Evolutionary conservation across 2,888 invertebrate species (phyloP), one percentile per base, ranked within the genome.

Genomic region (Cryptocephalus moraei): DNA sequence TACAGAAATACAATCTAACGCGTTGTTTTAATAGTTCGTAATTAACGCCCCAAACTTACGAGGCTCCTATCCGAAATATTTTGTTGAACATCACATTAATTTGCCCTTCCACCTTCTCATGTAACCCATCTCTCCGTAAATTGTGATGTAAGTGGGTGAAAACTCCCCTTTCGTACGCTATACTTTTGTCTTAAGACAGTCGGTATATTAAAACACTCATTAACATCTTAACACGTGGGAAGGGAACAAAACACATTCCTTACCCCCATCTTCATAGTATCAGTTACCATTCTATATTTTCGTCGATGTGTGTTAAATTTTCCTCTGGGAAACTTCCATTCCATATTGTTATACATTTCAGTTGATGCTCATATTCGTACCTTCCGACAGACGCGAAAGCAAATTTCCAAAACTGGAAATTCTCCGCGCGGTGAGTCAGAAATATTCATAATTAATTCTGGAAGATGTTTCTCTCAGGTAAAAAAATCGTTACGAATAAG

Each of bases 141-240:
- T 54, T 55, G 51, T 52, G 47, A 46, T 49, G 51, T 51, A 47
- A 53, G 48, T 49, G 50, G 50, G 50, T 46, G 54, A 53, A 51
- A 49, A 52, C 55, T 56, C 48, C 49, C 49, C 48, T 12, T 32
- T 41, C 39, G 12, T 43, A 32, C 46, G 44, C 13, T 9, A 33
- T 33, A 47, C 46, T 45, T 42, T 47, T 50, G 48, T 50, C 44
- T 42, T 42, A 22, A 31, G 42, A 42, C 42, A 9, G 9, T 32
- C 10, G 2, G 11, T 41, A 41, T 41, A 41, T 9, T 45, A 51
- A 49, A 51, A 48, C 46, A 46, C 53, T 65, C 62, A 62, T 63
- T 63, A 63, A 62, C 56, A 59, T 59, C 61, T 59, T 60, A 62
- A 63, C 62, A 63, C 62, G 61, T 59, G 59, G 58, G 59, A 60